phyloP scores from a whole-genome alignment of 2,797 vertebrate genomes.

The Lateolabrax maculatus region DNA sequence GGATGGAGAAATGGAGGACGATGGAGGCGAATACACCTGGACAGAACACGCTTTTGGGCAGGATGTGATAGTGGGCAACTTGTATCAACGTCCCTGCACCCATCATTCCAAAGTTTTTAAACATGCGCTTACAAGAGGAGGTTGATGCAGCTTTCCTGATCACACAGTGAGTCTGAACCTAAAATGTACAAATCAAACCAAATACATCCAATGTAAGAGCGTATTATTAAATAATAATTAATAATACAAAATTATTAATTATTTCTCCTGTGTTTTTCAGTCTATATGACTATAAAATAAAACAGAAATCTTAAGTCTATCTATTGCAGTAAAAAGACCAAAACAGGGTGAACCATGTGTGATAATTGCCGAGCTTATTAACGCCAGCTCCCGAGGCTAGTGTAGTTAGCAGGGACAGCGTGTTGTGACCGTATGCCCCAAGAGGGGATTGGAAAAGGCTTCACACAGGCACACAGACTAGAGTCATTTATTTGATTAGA shows the following conservation, averaged over 20 bases:
- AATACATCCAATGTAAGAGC: constrained; percentile 14
- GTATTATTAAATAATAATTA: no score
- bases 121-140: neutral
- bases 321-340: constrained; percentile 50
- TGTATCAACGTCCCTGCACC: constrained; percentile 16
- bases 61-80: constrained; percentile 39
- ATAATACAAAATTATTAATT: constrained; percentile 25
- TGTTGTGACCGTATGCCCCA: constrained; percentile 72
- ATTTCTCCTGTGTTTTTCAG: constrained; percentile 6
- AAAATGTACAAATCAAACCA: constrained; percentile 22
- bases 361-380: constrained; percentile 73
- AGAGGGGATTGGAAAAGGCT: constrained; percentile 74
- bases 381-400: constrained; percentile 60
- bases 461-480: constrained; percentile 71
- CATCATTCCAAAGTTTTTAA: constrained; percentile 10
- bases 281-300: constrained; percentile 45
- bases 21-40: constrained; percentile 56
- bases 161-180: neutral
- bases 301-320: constrained; percentile 23
- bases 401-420: constrained; percentile 77
- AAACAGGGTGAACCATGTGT: constrained; percentile 64
- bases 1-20: constrained; percentile 46
- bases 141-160: constrained; percentile 10
- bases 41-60: constrained; percentile 64
- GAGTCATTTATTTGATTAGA: constrained; percentile 85